phyloP scores from a whole-genome alignment of 1,140 invertebrate genomes.

The Tetranychus cinnabarinus region DNA sequence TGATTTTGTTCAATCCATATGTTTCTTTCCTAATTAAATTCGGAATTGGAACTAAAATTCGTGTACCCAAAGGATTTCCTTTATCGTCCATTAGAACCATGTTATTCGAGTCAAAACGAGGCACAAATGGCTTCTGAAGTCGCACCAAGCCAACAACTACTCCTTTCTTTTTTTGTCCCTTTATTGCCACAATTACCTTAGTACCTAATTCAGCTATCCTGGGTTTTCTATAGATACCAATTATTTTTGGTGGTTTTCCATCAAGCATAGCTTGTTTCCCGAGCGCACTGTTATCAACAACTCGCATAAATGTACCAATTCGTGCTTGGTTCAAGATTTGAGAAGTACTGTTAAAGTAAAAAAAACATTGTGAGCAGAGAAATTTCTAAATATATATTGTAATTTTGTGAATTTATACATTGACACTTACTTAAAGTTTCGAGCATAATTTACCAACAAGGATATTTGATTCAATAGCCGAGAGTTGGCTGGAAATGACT shows the following conservation, averaged over 20 bases:
- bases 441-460: too few relatives aligned
- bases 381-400: background rate
- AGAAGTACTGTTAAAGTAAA: background rate
- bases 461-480: too few relatives aligned
- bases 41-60: conserved; percentile 83
- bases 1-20: conserved; percentile 77
- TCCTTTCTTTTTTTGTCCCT: conserved; percentile 86
- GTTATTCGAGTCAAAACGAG: conserved; percentile 89
- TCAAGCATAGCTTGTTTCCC: conserved; percentile 78
- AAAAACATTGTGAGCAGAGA: background rate
- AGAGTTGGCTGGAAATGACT: too few relatives aligned
- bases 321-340: background rate
- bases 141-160: conserved; percentile 79
- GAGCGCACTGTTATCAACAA: conserved; percentile 86
- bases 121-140: conserved; percentile 52
- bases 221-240: conserved; percentile 26
- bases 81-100: conserved; percentile 76
- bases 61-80: conserved; percentile 62
- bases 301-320: conserved; percentile 38
- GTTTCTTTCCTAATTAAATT: conserved; percentile 64
- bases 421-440: too few relatives aligned
- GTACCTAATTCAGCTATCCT: conserved; percentile 34
- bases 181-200: conserved; percentile 78
- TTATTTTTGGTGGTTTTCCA: conserved; percentile 57
- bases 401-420: too few relatives aligned